Conservation (phyloP, 1,140 invertebrate genomes). For the Proales similis region DNA sequence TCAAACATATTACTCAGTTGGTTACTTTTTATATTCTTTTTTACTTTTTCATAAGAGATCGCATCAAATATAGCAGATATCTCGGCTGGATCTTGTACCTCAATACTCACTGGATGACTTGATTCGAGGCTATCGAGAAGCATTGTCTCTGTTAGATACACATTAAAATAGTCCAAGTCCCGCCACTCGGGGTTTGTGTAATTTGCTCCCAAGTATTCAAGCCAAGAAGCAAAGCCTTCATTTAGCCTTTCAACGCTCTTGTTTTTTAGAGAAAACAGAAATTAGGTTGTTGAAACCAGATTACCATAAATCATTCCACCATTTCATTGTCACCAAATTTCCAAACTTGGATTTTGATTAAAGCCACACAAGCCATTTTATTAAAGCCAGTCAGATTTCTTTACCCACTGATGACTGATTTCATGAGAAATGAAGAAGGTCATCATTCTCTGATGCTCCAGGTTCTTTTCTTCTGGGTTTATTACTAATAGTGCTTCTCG, state of each 20-base stretch:
- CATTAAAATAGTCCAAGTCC: slow-evolving; percentile 50
- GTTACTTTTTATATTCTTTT: not conserved
- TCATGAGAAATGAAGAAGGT: slow-evolving; percentile 78
- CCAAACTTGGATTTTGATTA: slow-evolving; percentile 45
- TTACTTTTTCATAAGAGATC: slow-evolving; percentile 28
- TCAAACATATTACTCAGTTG: not conserved
- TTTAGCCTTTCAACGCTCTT: slow-evolving; percentile 67
- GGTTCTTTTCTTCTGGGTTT: slow-evolving; percentile 63
- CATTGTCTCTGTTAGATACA: not conserved
- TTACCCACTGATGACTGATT: slow-evolving; percentile 61
- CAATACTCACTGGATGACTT: slow-evolving; percentile 44
- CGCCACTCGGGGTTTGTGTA: slow-evolving; percentile 71
- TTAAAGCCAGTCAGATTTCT: not conserved
- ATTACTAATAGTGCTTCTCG: slow-evolving; percentile 74
- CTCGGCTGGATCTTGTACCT: slow-evolving; percentile 20
- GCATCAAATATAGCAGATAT: slow-evolving; percentile 18
- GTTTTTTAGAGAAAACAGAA: too few species aligned
- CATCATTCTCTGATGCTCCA: slow-evolving; percentile 67
- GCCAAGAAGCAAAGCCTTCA: slow-evolving; percentile 47
- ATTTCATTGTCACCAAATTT: slow-evolving; percentile 60
- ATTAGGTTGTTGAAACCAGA: slow-evolving; percentile 69
- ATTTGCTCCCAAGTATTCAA: slow-evolving; percentile 43
- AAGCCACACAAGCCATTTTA: not conserved
- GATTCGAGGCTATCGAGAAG: slow-evolving; percentile 41
- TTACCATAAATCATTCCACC: slow-evolving; percentile 57